These are phyloP conservation scores for Hemibates koningsi DNA, from an alignment of 2,113 vertebrate genomes.

Conservation along the genomic window DNA sequence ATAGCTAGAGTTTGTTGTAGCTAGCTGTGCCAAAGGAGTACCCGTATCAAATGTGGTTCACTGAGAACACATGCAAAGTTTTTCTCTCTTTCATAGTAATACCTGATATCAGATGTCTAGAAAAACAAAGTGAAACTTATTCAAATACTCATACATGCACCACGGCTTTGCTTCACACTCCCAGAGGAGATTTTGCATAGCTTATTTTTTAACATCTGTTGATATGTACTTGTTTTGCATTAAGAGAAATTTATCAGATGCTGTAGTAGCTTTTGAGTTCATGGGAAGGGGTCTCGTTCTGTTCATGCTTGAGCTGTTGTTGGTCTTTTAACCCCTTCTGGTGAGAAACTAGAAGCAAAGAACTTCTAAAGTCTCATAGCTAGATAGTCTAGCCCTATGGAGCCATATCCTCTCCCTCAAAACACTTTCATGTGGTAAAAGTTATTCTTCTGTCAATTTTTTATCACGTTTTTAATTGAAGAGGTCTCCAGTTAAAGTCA, in stretches of 20 bases:
- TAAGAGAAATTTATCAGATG: background rate
- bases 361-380: background rate
- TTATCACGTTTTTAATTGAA: background rate
- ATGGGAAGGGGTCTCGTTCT: background rate
- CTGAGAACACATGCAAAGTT: background rate
- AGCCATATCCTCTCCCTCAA: background rate
- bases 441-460: background rate
- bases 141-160: background rate
- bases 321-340: background rate
- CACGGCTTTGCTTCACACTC: background rate
- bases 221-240: background rate
- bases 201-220: background rate
- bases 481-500: accelerated
- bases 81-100: background rate
- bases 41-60: conserved; percentile 21
- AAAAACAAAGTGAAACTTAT: background rate
- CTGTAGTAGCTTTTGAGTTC: background rate
- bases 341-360: background rate
- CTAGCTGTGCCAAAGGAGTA: background rate
- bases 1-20: background rate
- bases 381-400: background rate
- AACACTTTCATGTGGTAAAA: background rate
- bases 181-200: background rate
- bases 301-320: background rate
- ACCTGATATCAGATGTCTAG: background rate